Percentiles rank a stretch among this genome's conserved stretches.
Evolutionary conservation across 1,140 invertebrate genomes (phyloP).

Genomic region (Achroia grisella): DNA sequence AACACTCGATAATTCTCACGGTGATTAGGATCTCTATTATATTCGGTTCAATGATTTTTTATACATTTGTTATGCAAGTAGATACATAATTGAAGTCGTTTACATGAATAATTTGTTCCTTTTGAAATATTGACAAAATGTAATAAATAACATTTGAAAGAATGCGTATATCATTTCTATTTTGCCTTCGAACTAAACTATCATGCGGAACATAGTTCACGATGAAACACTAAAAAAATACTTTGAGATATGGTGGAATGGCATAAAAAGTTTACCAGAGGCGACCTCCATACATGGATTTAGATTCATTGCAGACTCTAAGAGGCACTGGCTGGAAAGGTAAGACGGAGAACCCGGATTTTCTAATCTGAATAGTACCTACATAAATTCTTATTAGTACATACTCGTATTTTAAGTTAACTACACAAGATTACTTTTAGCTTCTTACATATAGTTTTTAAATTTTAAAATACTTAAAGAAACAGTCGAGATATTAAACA

Average conservation of each 20-base stretch:
- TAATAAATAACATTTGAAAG: too few relatives aligned
- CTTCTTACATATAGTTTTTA: too few relatives aligned
- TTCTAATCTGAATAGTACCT: too few relatives aligned
- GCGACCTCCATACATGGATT: slow-evolving; percentile 74
- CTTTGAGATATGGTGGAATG: slow-evolving; percentile 58
- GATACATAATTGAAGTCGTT: not conserved
- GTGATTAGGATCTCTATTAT: slow-evolving; percentile 13
- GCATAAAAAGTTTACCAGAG: slow-evolving; percentile 55
- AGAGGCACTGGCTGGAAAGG: slow-evolving; percentile 73
- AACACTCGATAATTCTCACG: slow-evolving; percentile 12
- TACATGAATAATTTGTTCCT: not conserved
- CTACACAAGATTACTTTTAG: too few relatives aligned
- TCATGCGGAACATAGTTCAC: too few relatives aligned
- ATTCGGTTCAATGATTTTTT: not conserved
- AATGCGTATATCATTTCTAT: too few relatives aligned
- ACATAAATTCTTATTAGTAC: too few relatives aligned
- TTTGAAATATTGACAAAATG: not conserved
- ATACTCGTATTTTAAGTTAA: too few relatives aligned
- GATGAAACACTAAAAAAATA: slow-evolving; percentile 23
- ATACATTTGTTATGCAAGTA: too few relatives aligned
- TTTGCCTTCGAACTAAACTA: too few relatives aligned
- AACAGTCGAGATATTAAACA: too few relatives aligned
- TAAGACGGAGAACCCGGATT: slow-evolving; percentile 18
- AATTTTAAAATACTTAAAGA: too few relatives aligned
- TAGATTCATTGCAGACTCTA: slow-evolving; percentile 71